Conservation (phyloP, 2,797 vertebrate genomes). For the Moxostoma hubbsi region DNA sequence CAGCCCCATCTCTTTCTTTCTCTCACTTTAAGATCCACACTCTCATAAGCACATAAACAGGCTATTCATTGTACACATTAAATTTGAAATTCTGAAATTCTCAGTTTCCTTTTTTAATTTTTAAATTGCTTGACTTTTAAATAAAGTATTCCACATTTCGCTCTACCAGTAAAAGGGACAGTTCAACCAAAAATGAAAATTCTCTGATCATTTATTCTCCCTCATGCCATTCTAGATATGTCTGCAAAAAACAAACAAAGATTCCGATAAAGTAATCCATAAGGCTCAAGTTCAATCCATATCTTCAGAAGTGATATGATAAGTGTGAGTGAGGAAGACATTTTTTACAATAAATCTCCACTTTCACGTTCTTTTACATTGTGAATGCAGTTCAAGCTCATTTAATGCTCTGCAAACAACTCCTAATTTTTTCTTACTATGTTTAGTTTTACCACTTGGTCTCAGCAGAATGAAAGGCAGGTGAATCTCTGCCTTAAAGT, state of each 20-base stretch:
- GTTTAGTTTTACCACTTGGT: neutral
- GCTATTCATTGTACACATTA: neutral
- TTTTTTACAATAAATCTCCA: too few species aligned
- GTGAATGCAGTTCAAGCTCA: neutral
- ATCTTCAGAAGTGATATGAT: too few species aligned
- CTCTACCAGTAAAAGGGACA: too few species aligned
- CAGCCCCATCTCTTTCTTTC: constrained; percentile 28
- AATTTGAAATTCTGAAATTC: neutral
- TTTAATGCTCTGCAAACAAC: neutral
- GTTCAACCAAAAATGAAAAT: too few species aligned
- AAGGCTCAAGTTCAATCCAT: too few species aligned
- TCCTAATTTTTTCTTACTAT: neutral
- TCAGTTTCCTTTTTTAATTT: neutral
- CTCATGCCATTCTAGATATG: too few species aligned
- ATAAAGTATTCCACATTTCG: neutral
- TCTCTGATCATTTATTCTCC: too few species aligned
- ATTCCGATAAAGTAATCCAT: too few species aligned
- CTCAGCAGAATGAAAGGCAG: neutral
- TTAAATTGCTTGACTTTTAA: neutral
- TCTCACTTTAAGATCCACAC: neutral
- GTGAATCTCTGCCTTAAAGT: constrained; percentile 1
- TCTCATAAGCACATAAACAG: neutral
- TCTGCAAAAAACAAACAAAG: too few species aligned
- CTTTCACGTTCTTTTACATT: too few species aligned
- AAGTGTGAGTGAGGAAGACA: too few species aligned